Conservation (phyloP, 1,140 invertebrate species). For the Nasonia longicornis region DNA sequence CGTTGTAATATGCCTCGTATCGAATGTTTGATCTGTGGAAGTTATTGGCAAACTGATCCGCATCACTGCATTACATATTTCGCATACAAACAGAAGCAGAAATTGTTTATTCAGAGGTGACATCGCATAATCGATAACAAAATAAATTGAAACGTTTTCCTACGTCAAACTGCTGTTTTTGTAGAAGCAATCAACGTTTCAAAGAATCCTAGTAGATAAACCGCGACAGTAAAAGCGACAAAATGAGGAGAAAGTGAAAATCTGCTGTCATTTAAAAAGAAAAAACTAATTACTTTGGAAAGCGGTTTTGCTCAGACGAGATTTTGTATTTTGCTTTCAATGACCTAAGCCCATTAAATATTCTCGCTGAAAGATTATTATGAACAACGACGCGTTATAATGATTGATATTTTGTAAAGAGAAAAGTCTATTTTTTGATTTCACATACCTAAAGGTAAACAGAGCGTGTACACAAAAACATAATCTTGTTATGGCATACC, state of each 20-base stretch:
- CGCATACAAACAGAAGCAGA: too few relatives aligned
- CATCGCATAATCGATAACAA: too few relatives aligned
- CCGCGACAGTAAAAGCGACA: not conserved
- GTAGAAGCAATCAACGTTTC: too few relatives aligned
- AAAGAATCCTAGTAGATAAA: not conserved
- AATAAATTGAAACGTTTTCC: too few relatives aligned
- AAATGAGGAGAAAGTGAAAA: constrained; percentile 17
- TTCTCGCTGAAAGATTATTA: not conserved
- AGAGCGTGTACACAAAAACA: not conserved
- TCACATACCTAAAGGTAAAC: not conserved
- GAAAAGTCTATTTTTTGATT: not conserved
- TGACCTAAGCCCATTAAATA: not conserved
- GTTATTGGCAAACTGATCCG: too few relatives aligned
- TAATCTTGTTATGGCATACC: not conserved
- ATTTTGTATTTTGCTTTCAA: not conserved
- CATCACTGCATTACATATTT: too few relatives aligned
- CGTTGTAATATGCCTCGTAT: too few relatives aligned
- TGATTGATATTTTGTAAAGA: not conserved
- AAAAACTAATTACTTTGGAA: not conserved
- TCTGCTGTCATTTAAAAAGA: not conserved
- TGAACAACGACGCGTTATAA: not conserved
- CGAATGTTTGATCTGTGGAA: too few relatives aligned
- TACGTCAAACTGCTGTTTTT: too few relatives aligned
- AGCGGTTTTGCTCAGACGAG: too few relatives aligned
- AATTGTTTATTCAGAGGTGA: too few relatives aligned